Conservation (phyloP, 1,140 invertebrate genomes). For the Zaprionus ornatus region DNA sequence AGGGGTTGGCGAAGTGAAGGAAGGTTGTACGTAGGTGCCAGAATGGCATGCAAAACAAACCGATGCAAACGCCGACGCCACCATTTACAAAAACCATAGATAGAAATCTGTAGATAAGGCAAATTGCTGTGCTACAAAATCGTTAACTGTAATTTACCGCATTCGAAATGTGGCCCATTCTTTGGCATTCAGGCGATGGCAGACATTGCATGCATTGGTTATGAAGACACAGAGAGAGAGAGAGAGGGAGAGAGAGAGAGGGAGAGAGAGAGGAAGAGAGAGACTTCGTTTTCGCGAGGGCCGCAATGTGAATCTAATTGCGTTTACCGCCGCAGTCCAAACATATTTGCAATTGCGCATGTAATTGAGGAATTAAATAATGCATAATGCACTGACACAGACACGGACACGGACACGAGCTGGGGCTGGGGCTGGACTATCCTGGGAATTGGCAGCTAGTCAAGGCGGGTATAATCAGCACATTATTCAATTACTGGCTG, state of each 20-base stretch:
- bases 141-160: conserved; percentile 81
- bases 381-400: conserved; percentile 31
- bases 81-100: conserved; percentile 76
- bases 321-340: conserved; percentile 17
- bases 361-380: conserved; percentile 50
- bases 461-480: neutral
- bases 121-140: conserved; percentile 82
- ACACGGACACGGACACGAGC: neutral
- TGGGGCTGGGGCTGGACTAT: neutral
- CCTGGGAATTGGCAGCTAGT: neutral
- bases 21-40: conserved; percentile 22
- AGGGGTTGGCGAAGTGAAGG: conserved; percentile 1
- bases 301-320: conserved; percentile 58
- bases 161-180: conserved; percentile 64
- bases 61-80: conserved; percentile 63
- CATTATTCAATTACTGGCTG: neutral
- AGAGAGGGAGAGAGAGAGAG: neutral
- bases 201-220: conserved; percentile 41
- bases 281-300: neutral
- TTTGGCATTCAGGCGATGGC: conserved; percentile 14
- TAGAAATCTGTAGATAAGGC: conserved; percentile 78
- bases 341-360: conserved; percentile 40
- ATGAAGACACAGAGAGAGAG: conserved; percentile 41
- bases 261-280: too few relatives aligned
- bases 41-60: conserved; percentile 77